Percentiles rank a stretch among this genome's conserved stretches.
Conservation (phyloP, 2,797 vertebrate species). For the Leptodactylus fallax region DNA sequence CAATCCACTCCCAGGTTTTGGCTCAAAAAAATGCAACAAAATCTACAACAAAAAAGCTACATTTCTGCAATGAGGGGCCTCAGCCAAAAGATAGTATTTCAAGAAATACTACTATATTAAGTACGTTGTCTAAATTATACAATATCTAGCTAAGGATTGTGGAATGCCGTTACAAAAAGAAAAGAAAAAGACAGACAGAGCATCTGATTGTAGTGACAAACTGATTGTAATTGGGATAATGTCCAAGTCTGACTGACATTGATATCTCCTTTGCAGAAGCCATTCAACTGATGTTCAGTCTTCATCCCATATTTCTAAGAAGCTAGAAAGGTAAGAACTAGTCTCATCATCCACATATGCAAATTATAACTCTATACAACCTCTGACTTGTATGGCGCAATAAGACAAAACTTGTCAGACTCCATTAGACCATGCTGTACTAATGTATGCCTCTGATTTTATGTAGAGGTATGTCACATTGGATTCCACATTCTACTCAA, state of each 20-base stretch:
- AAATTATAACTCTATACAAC: too few species aligned
- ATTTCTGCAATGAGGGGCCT: too few species aligned
- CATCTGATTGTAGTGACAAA: not conserved
- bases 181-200: too few species aligned
- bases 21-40: too few species aligned
- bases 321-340: conserved; percentile 72
- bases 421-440: not conserved
- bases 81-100: too few species aligned
- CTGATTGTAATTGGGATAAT: not conserved
- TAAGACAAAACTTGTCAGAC: not conserved
- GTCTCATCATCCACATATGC: not conserved
- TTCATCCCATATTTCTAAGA: conserved; percentile 73
- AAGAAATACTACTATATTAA: too few species aligned
- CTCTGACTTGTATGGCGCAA: not conserved
- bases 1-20: too few species aligned
- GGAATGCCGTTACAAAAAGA: too few species aligned
- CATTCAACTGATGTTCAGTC: conserved; percentile 84
- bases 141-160: too few species aligned
- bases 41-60: too few species aligned
- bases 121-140: too few species aligned
- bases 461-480: not conserved
- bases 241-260: not conserved
- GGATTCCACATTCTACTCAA: not conserved
- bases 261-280: conserved; percentile 75
- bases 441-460: not conserved